phyloP scores from a whole-genome alignment of 2,797 vertebrate genomes.

The Sebastes wilsoni region DNA sequence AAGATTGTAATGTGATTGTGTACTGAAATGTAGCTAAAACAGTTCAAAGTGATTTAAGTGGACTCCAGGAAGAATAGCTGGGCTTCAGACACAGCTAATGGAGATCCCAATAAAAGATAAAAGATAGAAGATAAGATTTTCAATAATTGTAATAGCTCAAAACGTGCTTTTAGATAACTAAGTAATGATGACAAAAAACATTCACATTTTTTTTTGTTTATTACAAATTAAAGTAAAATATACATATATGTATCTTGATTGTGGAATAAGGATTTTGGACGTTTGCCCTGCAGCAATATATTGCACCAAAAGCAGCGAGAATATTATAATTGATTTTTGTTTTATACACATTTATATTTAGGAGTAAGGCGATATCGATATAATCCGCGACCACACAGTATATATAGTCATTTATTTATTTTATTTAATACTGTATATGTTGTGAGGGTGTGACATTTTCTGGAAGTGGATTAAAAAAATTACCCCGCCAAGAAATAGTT shows the following conservation, averaged over 20 bases:
- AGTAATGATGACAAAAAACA: constrained; percentile 20
- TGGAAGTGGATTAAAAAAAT: no score
- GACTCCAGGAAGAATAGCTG: no score
- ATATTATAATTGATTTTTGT: not conserved
- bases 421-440: not conserved
- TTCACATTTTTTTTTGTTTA: constrained; percentile 51
- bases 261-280: not conserved
- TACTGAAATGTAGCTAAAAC: no score
- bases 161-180: not conserved
- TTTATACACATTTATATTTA: not conserved
- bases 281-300: not conserved
- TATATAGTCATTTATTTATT: not conserved
- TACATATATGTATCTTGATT: not conserved
- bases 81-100: no score
- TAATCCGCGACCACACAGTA: not conserved
- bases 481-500: not conserved
- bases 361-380: not conserved
- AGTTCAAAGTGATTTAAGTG: no score
- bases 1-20: no score
- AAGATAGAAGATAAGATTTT: not conserved
- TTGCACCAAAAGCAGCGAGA: constrained; percentile 28
- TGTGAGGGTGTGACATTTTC: not conserved
- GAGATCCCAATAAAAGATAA: no score
- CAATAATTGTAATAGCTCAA: not conserved
- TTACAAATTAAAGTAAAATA: constrained; percentile 56